Conservation (phyloP, 2,113 vertebrate genomes). For the Atherinomorus stipes region DNA sequence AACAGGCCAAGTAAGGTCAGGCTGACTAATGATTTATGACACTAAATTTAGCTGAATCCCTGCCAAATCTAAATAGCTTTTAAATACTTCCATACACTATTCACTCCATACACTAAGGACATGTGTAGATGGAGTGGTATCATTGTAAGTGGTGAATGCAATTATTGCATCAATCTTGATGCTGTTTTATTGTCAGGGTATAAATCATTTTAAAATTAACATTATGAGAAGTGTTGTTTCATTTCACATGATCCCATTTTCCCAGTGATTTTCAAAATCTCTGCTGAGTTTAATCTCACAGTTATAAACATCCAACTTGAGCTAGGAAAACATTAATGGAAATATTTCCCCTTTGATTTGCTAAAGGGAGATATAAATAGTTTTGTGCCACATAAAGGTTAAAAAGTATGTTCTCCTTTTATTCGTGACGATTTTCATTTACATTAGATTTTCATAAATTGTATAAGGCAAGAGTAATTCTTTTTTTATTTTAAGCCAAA, state of each 20-base stretch:
- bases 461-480: not conserved
- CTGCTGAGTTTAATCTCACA: no score
- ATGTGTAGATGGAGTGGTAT: not conserved
- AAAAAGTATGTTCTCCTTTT: no score
- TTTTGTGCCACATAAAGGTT: not conserved
- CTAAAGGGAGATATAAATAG: no score
- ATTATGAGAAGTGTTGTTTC: not conserved
- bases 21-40: constrained; percentile 11
- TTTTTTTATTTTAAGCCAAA: not conserved
- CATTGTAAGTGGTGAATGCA: not conserved
- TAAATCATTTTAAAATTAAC: not conserved
- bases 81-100: no score
- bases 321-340: no score
- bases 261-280: no score
- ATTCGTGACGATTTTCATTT: not conserved
- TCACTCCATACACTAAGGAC: no score
- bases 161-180: not conserved
- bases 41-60: constrained; percentile 24
- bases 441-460: not conserved
- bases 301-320: no score
- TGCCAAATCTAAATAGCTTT: not conserved
- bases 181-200: not conserved
- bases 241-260: not conserved
- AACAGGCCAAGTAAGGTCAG: constrained; percentile 43
- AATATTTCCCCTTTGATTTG: no score